Evolutionary conservation across 2,113 vertebrate species (phyloP), one percentile per base, ranked within the genome.

Genomic region (Microtus oregoni): DNA sequence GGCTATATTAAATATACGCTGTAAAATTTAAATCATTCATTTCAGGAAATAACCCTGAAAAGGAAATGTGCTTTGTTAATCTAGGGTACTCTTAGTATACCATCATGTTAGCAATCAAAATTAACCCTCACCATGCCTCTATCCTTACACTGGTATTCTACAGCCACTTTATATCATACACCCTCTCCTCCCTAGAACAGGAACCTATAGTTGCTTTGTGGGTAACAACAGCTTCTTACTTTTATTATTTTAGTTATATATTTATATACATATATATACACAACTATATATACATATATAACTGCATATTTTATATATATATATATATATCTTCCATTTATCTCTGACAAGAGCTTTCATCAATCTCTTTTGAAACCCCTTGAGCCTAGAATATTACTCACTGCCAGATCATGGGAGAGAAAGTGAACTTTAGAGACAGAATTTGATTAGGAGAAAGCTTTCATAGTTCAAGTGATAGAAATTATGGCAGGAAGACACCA

Each of bases 361-460:
- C 78, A 94, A 85, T 47, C 3, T 90, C 58, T 83, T 28, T 7
- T 41, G 26, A 94, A 95, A 7, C 10, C 28, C 41, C 13, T 89
- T 86, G 28, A 88, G 8, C 10, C 13, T 55, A 93, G 32, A 50
- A 79, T 82, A 10, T 86, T 24, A 78, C 70, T 90, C 63, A 89
- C 41, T 90, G 2, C 30, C 28, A 58, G 32, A 61, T 28, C 22
- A 47, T 77, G n/a, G 41, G 19, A 63, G 19, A 79, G 9, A 82
- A 8, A 22, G n/a, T 88, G 12, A 79, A 67, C 28, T 24, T 61
- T 28, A 7, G 58, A 79, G 50, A 82, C 0, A 67, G 10, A 90
- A 52, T 73, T 92, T 86, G 82, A 94, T 47, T 92, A 77, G 20
- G 30, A 92, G 22, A 88, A 58, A 47, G 9, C 10, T 92, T 32